Percentiles rank a stretch among this genome's conserved stretches.
phyloP scores from a whole-genome alignment of 2,888 invertebrate species.

The Diogma glabrata region DNA sequence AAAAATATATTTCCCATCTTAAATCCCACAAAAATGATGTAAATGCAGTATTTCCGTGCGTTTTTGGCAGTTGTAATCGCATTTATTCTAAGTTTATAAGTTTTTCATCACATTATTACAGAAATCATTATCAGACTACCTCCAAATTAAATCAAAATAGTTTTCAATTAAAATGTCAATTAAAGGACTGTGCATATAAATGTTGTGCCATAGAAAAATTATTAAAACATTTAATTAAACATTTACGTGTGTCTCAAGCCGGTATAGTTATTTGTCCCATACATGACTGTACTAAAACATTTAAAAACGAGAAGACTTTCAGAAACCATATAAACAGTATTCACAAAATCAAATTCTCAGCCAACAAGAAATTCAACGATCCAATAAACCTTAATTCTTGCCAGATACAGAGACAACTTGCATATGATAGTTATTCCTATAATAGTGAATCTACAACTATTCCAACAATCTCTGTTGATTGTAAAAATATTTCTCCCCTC shows the following conservation, averaged over 20 bases:
- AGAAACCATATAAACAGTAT: neutral
- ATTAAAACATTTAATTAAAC: no score
- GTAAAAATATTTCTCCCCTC: no score
- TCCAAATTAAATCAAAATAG: neutral
- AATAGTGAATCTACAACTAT: no score
- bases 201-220: no score
- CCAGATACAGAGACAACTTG: neutral
- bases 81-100: neutral
- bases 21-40: no score
- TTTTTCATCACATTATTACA: neutral
- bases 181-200: neutral
- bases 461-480: no score
- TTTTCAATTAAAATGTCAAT: neutral
- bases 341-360: neutral
- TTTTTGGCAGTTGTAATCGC: no score
- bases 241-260: no score
- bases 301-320: neutral
- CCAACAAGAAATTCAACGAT: neutral
- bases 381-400: neutral
- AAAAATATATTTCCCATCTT: no score
- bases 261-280: neutral
- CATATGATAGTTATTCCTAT: no score
- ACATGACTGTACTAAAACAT: neutral
- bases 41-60: no score
- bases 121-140: neutral